phyloP scores from a whole-genome alignment of 2,797 vertebrate species.

The Psittacula echo region DNA sequence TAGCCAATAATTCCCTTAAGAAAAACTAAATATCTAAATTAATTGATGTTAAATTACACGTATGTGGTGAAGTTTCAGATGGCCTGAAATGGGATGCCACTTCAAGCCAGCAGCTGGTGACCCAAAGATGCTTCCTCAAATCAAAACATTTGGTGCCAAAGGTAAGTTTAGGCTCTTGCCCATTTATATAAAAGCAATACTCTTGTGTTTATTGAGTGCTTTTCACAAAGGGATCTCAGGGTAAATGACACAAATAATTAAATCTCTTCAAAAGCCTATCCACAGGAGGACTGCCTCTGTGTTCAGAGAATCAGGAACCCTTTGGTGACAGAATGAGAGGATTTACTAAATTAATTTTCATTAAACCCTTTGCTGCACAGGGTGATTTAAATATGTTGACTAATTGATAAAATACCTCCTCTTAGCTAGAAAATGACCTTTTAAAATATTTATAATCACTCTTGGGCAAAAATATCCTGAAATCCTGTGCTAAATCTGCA shows the following conservation, averaged over 20 bases:
- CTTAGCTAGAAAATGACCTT: slow-evolving; percentile 32
- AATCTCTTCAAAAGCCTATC: background rate
- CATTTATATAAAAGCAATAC: background rate
- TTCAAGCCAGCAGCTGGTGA: background rate
- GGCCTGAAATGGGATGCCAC: background rate
- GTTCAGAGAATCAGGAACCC: background rate
- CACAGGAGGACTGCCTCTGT: background rate
- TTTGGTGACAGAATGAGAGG: background rate
- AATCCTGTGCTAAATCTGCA: background rate
- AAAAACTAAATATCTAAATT: slow-evolving; percentile 44
- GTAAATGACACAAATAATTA: slow-evolving; percentile 25
- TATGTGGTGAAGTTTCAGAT: background rate
- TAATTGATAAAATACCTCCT: background rate
- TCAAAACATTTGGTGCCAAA: background rate
- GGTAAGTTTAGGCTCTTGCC: background rate
- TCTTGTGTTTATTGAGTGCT: background rate
- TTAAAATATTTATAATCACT: slow-evolving; percentile 40
- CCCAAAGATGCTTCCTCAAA: background rate
- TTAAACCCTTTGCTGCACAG: background rate
- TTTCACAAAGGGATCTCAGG: background rate
- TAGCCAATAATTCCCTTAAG: slow-evolving; percentile 39
- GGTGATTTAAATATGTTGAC: background rate
- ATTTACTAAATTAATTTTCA: slow-evolving; percentile 37
- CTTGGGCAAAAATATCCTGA: background rate
- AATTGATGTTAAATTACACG: slow-evolving; percentile 36